Conservation (phyloP, 1,140 invertebrate species). For the Drosophila pandora region DNA sequence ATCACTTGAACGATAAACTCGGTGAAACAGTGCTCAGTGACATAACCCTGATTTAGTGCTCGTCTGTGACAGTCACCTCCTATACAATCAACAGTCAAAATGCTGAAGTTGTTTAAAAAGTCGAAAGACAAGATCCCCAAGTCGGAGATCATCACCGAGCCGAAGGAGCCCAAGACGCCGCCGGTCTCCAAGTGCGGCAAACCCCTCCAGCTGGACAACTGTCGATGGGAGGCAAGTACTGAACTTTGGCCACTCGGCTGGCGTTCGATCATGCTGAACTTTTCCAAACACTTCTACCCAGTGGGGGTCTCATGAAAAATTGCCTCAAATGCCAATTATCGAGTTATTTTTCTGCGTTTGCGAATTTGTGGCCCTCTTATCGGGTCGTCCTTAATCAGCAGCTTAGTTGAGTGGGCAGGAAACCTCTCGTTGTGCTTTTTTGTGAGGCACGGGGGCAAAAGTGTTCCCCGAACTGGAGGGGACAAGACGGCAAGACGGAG, state of each 20-base stretch:
- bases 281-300: neutral
- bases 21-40: slow-evolving; percentile 4
- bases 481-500: slow-evolving; percentile 15
- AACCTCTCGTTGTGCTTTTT: slow-evolving; percentile 17
- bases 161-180: slow-evolving; percentile 65
- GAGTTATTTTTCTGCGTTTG: slow-evolving; percentile 1
- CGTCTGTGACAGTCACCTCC: slow-evolving; percentile 5
- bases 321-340: slow-evolving; percentile 15
- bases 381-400: slow-evolving; percentile 27
- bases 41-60: neutral
- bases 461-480: slow-evolving; percentile 3
- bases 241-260: slow-evolving; percentile 26
- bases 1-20: slow-evolving; percentile 7
- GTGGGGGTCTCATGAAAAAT: neutral
- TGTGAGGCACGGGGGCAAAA: slow-evolving; percentile 6
- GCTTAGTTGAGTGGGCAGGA: slow-evolving; percentile 14
- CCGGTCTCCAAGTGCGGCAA: slow-evolving; percentile 80
- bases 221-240: slow-evolving; percentile 82
- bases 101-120: slow-evolving; percentile 79
- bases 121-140: slow-evolving; percentile 79
- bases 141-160: slow-evolving; percentile 78
- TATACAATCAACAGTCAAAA: slow-evolving; percentile 24
- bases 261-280: no score
- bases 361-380: slow-evolving; percentile 26
- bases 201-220: slow-evolving; percentile 74